A percentile compares a stretch with the other conserved stretches of the same genome.
phyloP scores from a whole-genome alignment of 2,113 vertebrate species.

The Elephantulus edwardii region DNA sequence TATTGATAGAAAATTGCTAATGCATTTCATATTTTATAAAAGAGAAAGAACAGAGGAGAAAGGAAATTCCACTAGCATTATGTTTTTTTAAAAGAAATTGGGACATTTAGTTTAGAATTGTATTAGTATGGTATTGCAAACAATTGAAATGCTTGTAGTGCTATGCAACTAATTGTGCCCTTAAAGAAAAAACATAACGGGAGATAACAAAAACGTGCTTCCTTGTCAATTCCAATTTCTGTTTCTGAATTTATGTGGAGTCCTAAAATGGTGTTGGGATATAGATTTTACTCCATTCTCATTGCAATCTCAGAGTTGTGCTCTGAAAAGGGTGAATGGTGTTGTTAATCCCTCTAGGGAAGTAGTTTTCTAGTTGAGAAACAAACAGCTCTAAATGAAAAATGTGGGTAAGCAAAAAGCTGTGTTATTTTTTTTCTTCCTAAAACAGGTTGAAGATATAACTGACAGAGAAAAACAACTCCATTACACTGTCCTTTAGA shows the following conservation, averaged over 20 bases:
- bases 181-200: constrained; percentile 27
- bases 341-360: constrained; percentile 6
- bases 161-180: not conserved
- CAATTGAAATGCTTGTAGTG: not conserved
- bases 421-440: constrained; percentile 20
- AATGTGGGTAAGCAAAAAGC: not conserved
- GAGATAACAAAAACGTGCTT: not conserved
- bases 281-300: constrained; percentile 40
- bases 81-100: constrained; percentile 37
- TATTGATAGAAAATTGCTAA: not conserved
- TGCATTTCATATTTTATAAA: not conserved
- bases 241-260: constrained; percentile 11
- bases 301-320: not conserved
- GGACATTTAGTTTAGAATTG: constrained; percentile 10
- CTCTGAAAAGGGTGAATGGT: not conserved
- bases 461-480: not conserved
- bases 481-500: not conserved
- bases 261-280: not conserved
- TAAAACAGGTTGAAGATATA: not conserved
- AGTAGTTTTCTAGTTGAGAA: constrained; percentile 22
- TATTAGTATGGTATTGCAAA: not conserved
- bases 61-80: not conserved
- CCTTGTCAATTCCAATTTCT: not conserved
- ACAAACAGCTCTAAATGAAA: constrained; percentile 45
- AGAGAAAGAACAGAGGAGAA: not conserved